Percentiles rank a stretch among this genome's conserved stretches.
Conservation (phyloP, 2,797 vertebrate genomes). For the Periparus ater region DNA sequence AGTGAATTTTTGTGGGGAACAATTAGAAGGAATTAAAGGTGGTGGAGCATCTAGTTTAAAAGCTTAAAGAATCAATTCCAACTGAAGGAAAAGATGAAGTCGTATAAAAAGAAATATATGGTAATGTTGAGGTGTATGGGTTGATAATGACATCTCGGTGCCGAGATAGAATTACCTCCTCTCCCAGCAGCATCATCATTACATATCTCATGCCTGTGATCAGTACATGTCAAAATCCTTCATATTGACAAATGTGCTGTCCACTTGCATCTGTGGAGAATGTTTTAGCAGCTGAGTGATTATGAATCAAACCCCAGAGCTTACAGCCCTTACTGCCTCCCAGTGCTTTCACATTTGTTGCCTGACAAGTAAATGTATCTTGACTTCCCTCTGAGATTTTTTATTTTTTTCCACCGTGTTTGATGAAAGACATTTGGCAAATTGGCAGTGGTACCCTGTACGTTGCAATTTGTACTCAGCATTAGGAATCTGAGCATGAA, state of each 20-base stretch:
- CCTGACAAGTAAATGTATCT: conserved; percentile 90
- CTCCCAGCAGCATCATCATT: conserved; percentile 92
- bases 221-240: conserved; percentile 98
- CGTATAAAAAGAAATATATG: conserved; percentile 52
- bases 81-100: conserved; percentile 74
- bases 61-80: conserved; percentile 82
- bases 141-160: conserved; percentile 79
- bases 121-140: conserved; percentile 65
- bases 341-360: conserved; percentile 81
- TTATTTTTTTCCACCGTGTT: conserved; percentile 72
- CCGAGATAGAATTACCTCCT: conserved; percentile 79
- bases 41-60: conserved; percentile 68
- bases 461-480: conserved; percentile 80
- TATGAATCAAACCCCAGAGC: conserved; percentile 97
- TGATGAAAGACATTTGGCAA: conserved; percentile 95
- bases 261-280: conserved; percentile 96
- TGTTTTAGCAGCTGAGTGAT: conserved; percentile 99
- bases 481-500: conserved; percentile 78
- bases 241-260: conserved; percentile 99
- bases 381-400: conserved; percentile 85
- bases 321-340: conserved; percentile 77
- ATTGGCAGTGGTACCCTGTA: conserved; percentile 89
- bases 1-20: conserved; percentile 54
- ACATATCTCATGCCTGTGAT: conserved; percentile 97
- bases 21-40: conserved; percentile 72